These are phyloP conservation scores for Pollenia amentaria DNA, from an alignment of 2,888 invertebrate genomes.

Conservation along the genomic window DNA sequence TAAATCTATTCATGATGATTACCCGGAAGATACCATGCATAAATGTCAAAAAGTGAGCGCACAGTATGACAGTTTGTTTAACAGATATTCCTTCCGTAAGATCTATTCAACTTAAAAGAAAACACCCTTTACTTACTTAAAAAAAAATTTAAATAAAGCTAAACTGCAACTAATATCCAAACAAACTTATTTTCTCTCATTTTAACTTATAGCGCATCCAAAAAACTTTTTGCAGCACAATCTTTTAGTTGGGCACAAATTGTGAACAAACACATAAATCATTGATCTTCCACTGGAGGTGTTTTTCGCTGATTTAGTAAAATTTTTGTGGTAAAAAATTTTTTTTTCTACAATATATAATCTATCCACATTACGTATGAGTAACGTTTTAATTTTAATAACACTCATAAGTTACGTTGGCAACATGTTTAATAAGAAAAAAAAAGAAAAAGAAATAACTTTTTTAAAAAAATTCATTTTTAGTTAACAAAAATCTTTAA, in stretches of 20 bases:
- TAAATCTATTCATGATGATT: no score
- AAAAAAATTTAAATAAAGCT: background rate
- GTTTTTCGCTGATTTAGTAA: conserved; percentile 69
- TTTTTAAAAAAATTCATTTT: background rate
- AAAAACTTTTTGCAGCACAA: conserved; percentile 39
- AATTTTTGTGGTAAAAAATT: conserved; percentile 57
- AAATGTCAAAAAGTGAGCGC: no score
- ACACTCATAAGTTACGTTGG: conserved; percentile 26
- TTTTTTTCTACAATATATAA: conserved; percentile 6
- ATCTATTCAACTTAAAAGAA: no score
- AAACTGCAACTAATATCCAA: background rate
- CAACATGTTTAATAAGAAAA: background rate
- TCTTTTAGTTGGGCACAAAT: conserved; percentile 54
- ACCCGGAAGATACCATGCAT: no score
- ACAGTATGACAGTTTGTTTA: no score
- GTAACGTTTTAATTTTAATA: conserved; percentile 52
- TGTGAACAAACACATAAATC: conserved; percentile 61
- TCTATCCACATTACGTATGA: conserved; percentile 45
- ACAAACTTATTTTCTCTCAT: background rate
- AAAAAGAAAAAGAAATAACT: background rate
- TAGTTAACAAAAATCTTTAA: no score
- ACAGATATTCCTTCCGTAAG: no score
- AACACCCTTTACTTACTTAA: no score
- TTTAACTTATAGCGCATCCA: background rate
- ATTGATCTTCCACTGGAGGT: conserved; percentile 71